Evolutionary conservation across 2,888 invertebrate species (phyloP).

Genomic region (Leucoptera coffeella): DNA sequence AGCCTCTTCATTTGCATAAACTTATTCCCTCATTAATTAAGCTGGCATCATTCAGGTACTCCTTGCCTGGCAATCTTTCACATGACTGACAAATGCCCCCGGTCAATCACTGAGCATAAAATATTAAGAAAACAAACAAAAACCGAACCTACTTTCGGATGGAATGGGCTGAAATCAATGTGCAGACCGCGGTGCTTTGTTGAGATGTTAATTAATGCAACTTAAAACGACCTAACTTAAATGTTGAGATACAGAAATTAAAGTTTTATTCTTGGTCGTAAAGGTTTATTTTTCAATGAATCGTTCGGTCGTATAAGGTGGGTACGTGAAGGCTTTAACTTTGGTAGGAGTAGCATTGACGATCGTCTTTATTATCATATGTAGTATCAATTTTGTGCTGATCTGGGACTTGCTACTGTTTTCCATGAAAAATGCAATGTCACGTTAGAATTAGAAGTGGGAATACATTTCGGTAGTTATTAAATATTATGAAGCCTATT

Average conservation of each 20-base stretch:
- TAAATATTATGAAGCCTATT: too few relatives aligned
- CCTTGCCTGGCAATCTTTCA: conserved; percentile 24
- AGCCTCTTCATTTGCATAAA: conserved; percentile 39
- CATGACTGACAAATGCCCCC: conserved; percentile 46
- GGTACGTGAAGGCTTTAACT: too few relatives aligned
- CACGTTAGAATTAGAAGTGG: too few relatives aligned
- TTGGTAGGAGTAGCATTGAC: too few relatives aligned
- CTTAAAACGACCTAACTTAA: neutral
- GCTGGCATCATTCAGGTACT: conserved; percentile 20
- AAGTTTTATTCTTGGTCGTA: neutral
- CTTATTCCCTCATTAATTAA: conserved; percentile 39
- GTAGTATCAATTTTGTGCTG: neutral
- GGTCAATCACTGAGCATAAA: conserved; percentile 49
- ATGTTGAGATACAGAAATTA: neutral
- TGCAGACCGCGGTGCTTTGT: conserved; percentile 38
- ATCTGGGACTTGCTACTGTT: too few relatives aligned
- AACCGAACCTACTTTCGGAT: too few relatives aligned
- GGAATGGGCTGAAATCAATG: conserved; percentile 43
- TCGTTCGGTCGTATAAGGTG: too few relatives aligned
- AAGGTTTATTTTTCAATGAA: too few relatives aligned
- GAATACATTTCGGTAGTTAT: too few relatives aligned
- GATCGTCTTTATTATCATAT: too few relatives aligned
- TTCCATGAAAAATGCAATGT: too few relatives aligned
- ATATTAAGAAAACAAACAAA: conserved; percentile 55
- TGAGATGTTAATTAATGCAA: conserved; percentile 8